Base-by-base conservation (phyloP, 2,888 invertebrate genomes). In the Petrolisthes cinctipes region DNA sequence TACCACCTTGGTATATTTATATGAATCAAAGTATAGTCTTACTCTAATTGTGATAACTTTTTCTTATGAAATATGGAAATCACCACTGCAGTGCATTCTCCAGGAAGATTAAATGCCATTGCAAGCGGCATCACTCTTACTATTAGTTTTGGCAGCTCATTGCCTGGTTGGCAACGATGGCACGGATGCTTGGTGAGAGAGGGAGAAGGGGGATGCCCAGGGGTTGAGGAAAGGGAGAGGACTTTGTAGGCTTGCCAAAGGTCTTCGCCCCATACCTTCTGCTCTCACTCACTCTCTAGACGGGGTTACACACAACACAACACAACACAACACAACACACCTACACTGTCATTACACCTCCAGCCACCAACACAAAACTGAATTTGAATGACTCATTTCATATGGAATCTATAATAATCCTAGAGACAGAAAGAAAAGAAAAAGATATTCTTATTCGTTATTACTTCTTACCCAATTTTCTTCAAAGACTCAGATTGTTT, bases 21-120 rank as follows among this genome's bases (percentile, higher is more conserved):
- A 71, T 71, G 71, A n/a, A 71, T n/a, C 71, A 71, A 71, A 71
- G 17, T 71, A 71, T 71, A 14, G 71, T 20, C 20, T 17, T 71
- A 71, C 71, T n/a, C 17, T 71, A 71, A 11, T 4, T n/a, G 14
- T 71, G 20, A 71, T 71, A 4, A n/a, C n/a, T 6, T 71, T n/a
- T 4, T n/a, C 71, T 20, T 71, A 71, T 71, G 20, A 71, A n/a
- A 6, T 20, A 71, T n/a, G 20, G 4, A 0, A 61, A 9, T 61
- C 61, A 61, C 37, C 2, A 37, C 37, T 61, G 17, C 17, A 61
- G 3, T 61, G 61, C 61, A 61, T 17, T 14, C 61, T 61, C 11
- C 61, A 14, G 11, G 17, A 14, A 61, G 9, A 61, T 37, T 37
- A 37, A 37, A 37, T 37, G 37, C 37, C 37, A 37, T 17, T 61